Conservation (phyloP, 2,888 invertebrate species). For the Taphrorychus bicolor region DNA sequence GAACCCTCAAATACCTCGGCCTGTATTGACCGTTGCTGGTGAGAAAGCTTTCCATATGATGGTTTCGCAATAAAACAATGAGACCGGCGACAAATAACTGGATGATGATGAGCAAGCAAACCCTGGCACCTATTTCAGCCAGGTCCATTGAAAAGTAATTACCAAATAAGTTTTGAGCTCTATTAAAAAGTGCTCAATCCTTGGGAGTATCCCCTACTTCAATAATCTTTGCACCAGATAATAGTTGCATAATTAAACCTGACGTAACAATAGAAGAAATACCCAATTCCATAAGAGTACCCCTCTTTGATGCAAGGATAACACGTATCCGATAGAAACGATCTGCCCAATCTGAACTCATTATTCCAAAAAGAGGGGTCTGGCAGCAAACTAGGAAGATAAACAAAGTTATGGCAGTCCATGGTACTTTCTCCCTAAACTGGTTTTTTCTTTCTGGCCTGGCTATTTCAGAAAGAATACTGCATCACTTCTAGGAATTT, state of each 20-base stretch:
- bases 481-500: constrained; percentile 99
- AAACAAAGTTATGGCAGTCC: constrained; percentile 99
- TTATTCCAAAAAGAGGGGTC: constrained; percentile 99
- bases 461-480: constrained; percentile 99
- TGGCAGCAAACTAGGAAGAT: constrained; percentile 99
- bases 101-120: constrained; percentile 97
- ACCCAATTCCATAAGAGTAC: constrained; percentile 99
- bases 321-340: constrained; percentile 99
- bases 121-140: constrained; percentile 97
- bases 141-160: too few species aligned
- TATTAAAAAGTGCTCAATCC: constrained; percentile 98
- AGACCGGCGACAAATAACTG: constrained; percentile 98
- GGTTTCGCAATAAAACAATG: constrained; percentile 95
- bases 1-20: constrained; percentile 93
- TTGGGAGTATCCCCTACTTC: constrained; percentile 99
- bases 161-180: too few species aligned
- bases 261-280: constrained; percentile 99
- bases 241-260: constrained; percentile 97
- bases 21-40: constrained; percentile 97
- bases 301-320: constrained; percentile 98
- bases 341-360: constrained; percentile 99
- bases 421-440: constrained; percentile 99
- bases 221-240: constrained; percentile 99
- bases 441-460: constrained; percentile 99
- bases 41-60: constrained; percentile 99